Conservation (phyloP, 1,140 invertebrate species). For the honey bee (Apis mellifera) region DNA sequence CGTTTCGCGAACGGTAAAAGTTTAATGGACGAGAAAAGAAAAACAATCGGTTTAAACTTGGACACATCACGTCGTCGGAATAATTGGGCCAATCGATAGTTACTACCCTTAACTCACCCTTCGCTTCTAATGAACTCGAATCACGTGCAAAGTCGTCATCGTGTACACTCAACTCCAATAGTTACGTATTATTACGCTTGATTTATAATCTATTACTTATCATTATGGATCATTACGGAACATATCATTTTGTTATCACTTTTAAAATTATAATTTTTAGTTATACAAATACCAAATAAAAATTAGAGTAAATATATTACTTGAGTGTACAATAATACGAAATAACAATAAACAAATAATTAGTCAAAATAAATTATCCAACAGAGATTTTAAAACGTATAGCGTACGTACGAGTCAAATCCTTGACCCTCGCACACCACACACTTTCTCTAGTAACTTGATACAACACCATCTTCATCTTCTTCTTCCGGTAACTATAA, state of each 20-base stretch:
- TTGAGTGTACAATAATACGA: too few species aligned
- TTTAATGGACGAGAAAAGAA: too few species aligned
- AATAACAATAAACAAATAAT: too few species aligned
- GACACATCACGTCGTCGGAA: not conserved
- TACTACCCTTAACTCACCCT: not conserved
- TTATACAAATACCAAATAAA: too few species aligned
- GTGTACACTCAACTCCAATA: not conserved
- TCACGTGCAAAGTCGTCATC: not conserved
- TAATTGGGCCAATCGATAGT: constrained; percentile 14
- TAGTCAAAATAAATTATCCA: too few species aligned
- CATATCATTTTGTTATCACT: too few species aligned
- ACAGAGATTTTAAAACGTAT: too few species aligned
- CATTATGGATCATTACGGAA: too few species aligned
- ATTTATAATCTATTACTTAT: not conserved
- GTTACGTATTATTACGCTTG: not conserved
- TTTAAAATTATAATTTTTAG: too few species aligned
- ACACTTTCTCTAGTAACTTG: not conserved
- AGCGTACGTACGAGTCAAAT: not conserved
- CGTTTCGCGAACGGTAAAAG: not conserved
- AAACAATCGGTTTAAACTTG: not conserved
- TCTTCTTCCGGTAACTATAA: not conserved
- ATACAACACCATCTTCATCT: not conserved
- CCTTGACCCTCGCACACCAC: not conserved
- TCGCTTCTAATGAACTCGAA: constrained; percentile 2
- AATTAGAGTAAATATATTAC: too few species aligned